These are phyloP conservation scores for Acanthosepion pharaonis DNA, from an alignment of 2,888 invertebrate species.

Conservation along the genomic window DNA sequence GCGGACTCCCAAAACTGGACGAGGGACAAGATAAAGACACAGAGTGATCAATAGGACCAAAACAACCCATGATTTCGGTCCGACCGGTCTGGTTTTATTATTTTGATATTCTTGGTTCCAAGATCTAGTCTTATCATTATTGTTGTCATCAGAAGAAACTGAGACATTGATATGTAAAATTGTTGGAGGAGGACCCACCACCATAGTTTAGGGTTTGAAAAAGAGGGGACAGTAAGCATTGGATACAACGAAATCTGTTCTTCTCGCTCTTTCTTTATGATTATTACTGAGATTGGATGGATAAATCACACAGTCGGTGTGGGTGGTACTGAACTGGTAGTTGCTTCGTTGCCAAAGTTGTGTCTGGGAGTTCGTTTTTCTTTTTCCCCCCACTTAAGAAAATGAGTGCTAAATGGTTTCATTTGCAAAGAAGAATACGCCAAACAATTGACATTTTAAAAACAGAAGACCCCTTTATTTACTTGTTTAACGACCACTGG, in stretches of 20 bases:
- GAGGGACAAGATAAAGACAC: neutral
- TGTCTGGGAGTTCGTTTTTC: neutral
- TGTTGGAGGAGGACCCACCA: slow-evolving; percentile 33
- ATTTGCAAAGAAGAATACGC: neutral
- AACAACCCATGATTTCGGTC: neutral
- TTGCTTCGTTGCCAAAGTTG: slow-evolving; percentile 6
- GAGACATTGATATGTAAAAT: slow-evolving; percentile 4
- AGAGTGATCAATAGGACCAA: neutral
- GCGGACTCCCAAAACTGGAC: neutral
- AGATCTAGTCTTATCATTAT: neutral
- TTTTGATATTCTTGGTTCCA: neutral
- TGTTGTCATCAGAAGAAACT: neutral
- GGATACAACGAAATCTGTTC: slow-evolving; percentile 3
- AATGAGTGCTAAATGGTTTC: slow-evolving; percentile 33
- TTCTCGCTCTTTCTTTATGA: slow-evolving; percentile 33
- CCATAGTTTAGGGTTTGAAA: slow-evolving; percentile 12
- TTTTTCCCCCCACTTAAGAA: neutral
- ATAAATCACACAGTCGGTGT: neutral
- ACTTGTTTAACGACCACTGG: neutral
- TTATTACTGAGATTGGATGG: slow-evolving; percentile 33
- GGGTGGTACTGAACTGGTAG: neutral
- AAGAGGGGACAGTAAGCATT: slow-evolving; percentile 33
- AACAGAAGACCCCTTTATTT: neutral
- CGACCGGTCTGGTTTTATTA: neutral
- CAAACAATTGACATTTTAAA: neutral